Conservation (phyloP, 2,797 vertebrate genomes). For the Rhodeus uyekii region DNA sequence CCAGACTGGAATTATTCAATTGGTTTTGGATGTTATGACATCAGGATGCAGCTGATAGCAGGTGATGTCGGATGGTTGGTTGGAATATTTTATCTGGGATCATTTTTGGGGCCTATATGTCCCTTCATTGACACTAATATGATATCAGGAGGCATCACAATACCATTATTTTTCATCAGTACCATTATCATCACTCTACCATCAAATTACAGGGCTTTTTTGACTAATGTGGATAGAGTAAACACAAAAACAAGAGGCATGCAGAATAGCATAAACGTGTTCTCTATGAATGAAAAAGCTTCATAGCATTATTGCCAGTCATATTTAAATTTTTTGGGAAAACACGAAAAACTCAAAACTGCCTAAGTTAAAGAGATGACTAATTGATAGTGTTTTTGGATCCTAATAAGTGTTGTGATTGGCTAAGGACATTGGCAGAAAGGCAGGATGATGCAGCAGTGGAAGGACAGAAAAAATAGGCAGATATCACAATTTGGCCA, state of each 20-base stretch:
- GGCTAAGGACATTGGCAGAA: too few relatives aligned
- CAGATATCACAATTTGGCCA: too few relatives aligned
- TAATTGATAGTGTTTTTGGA: too few relatives aligned
- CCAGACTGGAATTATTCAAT: slow-evolving; percentile 4
- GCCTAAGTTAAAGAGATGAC: too few relatives aligned
- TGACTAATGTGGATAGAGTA: neutral
- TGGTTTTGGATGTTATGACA: neutral
- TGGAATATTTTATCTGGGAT: neutral
- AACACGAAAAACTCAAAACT: too few relatives aligned
- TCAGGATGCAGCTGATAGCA: neutral
- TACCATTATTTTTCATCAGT: neutral
- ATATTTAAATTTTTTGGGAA: too few relatives aligned
- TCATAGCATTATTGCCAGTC: too few relatives aligned
- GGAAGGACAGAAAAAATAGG: too few relatives aligned
- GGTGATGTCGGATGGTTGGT: neutral
- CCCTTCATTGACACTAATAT: neutral
- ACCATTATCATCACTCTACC: neutral
- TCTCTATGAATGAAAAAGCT: too few relatives aligned
- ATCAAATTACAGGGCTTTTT: neutral
- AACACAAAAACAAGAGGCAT: neutral
- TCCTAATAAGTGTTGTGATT: too few relatives aligned
- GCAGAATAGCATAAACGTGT: neutral
- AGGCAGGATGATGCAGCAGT: too few relatives aligned
- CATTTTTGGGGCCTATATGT: neutral
- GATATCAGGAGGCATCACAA: neutral